These are phyloP conservation scores for Cheilosia grossa DNA, from an alignment of 2,888 invertebrate species.

Conservation along the genomic window DNA sequence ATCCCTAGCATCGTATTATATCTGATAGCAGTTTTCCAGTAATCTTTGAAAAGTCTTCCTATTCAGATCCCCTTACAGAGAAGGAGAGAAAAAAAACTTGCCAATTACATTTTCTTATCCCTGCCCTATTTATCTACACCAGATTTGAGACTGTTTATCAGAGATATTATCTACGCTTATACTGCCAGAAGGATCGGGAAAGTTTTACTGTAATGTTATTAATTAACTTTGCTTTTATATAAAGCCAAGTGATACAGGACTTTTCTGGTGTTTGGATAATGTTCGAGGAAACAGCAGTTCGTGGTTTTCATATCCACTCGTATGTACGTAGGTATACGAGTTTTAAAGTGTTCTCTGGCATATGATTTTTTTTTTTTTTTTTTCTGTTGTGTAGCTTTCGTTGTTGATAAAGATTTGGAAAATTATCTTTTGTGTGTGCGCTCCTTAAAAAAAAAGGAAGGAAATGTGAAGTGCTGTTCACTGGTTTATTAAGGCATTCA, in stretches of 20 bases:
- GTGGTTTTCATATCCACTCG: slow-evolving; percentile 1
- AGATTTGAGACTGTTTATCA: not conserved
- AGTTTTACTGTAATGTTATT: slow-evolving; percentile 9
- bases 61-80: slow-evolving; percentile 2
- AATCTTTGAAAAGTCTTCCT: slow-evolving; percentile 12
- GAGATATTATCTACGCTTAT: slow-evolving; percentile 24
- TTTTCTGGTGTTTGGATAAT: not conserved
- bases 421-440: not conserved
- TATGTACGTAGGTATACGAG: too few relatives aligned
- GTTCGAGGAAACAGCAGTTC: not conserved
- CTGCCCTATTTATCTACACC: not conserved
- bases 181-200: slow-evolving; percentile 9
- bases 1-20: not conserved
- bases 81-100: not conserved
- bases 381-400: not conserved
- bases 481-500: too few relatives aligned
- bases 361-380: not conserved
- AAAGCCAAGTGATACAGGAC: slow-evolving; percentile 1
- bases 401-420: not conserved
- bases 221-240: slow-evolving; percentile 20
- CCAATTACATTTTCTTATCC: slow-evolving; percentile 3
- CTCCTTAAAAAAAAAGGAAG: too few relatives aligned
- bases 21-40: not conserved
- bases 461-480: too few relatives aligned
- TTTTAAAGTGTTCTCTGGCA: not conserved